phyloP scores from a whole-genome alignment of 2,888 invertebrate genomes.

The Heteromurus nitidus region DNA sequence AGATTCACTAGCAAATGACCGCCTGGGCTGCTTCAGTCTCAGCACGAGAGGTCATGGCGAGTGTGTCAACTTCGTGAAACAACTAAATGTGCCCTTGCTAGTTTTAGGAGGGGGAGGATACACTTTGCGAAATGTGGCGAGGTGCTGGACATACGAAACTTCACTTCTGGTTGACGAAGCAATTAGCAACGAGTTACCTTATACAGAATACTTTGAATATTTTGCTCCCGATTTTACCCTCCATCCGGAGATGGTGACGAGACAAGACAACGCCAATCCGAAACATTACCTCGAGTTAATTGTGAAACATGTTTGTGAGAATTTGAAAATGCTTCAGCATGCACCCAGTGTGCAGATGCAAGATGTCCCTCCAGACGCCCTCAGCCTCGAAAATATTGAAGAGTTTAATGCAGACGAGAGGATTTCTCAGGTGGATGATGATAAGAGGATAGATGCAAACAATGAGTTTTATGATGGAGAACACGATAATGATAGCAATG shows the following conservation, averaged over 20 bases:
- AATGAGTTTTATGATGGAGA: constrained; percentile 95
- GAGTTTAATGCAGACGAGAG: constrained; percentile 90
- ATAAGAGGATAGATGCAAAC: constrained; percentile 87
- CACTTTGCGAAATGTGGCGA: constrained; percentile 88
- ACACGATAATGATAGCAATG: constrained; percentile 87
- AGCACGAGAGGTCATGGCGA: constrained; percentile 96
- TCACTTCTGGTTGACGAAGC: constrained; percentile 93
- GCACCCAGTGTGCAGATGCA: constrained; percentile 98
- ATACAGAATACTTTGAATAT: constrained; percentile 96
- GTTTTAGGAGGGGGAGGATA: constrained; percentile 89
- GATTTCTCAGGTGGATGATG: constrained; percentile 83
- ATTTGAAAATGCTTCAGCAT: constrained; percentile 92
- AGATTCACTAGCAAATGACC: constrained; percentile 96
- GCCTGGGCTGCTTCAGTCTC: constrained; percentile 96
- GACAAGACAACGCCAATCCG: constrained; percentile 94
- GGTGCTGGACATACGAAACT: constrained; percentile 99
- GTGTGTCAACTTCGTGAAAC: constrained; percentile 97
- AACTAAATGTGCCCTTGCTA: constrained; percentile 91
- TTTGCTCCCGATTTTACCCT: constrained; percentile 98
- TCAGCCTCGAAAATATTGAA: constrained; percentile 83
- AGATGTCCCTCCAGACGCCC: constrained; percentile 90
- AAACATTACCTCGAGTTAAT: constrained; percentile 96
- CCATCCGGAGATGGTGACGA: constrained; percentile 92
- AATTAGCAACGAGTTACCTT: constrained; percentile 95
- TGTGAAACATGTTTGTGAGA: constrained; percentile 89